Percentiles rank a stretch among this genome's conserved stretches.
Evolutionary conservation across 2,113 vertebrate genomes (phyloP).

Genomic region (Alosa alosa): DNA sequence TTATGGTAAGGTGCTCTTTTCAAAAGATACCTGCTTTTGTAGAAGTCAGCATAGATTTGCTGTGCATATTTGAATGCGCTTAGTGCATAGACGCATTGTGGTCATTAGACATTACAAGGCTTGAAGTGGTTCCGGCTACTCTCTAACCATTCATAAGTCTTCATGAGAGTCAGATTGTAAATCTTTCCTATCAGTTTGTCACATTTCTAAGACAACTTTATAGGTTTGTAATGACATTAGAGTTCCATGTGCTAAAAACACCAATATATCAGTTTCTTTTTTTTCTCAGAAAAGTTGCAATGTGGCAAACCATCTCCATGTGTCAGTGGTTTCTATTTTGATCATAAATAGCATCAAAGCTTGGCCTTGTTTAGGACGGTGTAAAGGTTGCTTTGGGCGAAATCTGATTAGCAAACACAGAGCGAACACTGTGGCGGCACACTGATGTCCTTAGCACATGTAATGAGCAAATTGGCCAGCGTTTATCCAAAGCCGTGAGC

Average conservation of each 20-base stretch:
- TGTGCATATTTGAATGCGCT: background rate
- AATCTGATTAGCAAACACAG: slow-evolving; percentile 25
- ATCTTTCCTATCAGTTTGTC: background rate
- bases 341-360: slow-evolving; percentile 14
- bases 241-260: background rate
- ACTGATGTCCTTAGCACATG: background rate
- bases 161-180: background rate
- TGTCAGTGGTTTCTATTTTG: background rate
- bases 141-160: background rate
- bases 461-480: slow-evolving; percentile 32
- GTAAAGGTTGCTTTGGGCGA: background rate
- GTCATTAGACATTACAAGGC: background rate
- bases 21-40: background rate
- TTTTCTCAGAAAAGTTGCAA: background rate
- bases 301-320: background rate
- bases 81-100: background rate
- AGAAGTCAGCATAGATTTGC: background rate
- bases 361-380: background rate
- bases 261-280: background rate
- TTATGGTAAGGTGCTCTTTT: no score
- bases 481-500: background rate
- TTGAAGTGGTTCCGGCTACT: background rate
- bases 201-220: background rate
- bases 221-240: background rate
- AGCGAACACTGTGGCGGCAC: slow-evolving; percentile 10